These are phyloP conservation scores for Schlechtendalia chinensis DNA, from an alignment of 1,140 invertebrate species.

Conservation along the genomic window DNA sequence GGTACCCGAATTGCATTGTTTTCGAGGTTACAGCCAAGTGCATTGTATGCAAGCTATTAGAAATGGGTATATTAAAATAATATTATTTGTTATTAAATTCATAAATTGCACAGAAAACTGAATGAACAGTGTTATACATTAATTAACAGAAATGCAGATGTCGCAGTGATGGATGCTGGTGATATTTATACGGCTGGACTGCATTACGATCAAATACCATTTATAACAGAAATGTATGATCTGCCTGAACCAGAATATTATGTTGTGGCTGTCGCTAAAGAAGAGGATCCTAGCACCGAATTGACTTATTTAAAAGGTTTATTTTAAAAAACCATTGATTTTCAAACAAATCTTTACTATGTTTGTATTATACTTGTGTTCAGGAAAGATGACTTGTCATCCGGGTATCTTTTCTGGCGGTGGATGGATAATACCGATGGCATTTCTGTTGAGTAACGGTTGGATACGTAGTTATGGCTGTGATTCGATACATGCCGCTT, in stretches of 20 bases:
- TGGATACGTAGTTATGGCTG: conserved; percentile 91
- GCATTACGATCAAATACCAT: conserved; percentile 75
- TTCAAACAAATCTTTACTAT: neutral
- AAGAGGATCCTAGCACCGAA: conserved; percentile 81
- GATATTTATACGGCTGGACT: conserved; percentile 90
- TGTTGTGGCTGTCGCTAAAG: conserved; percentile 89
- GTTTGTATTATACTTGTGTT: conserved; percentile 50
- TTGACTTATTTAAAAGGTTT: conserved; percentile 81
- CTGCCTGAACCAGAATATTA: conserved; percentile 83
- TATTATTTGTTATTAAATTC: neutral
- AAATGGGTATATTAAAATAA: conserved; percentile 61
- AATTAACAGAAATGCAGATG: conserved; percentile 69
- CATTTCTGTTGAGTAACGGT: conserved; percentile 87
- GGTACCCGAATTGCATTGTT: conserved; percentile 84
- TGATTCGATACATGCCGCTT: conserved; percentile 81
- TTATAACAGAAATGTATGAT: conserved; percentile 88
- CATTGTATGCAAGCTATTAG: conserved; percentile 85
- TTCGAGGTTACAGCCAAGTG: conserved; percentile 79
- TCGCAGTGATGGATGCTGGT: conserved; percentile 85
- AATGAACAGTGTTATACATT: no score
- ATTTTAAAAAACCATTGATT: neutral
- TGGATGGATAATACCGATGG: conserved; percentile 93
- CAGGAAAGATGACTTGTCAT: conserved; percentile 83
- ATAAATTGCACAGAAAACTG: no score
- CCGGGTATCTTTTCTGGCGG: conserved; percentile 87